Percentiles rank a stretch among this genome's conserved stretches.
Evolutionary conservation across 2,888 invertebrate genomes (phyloP).

Genomic region (Drosophila prostipennis): DNA sequence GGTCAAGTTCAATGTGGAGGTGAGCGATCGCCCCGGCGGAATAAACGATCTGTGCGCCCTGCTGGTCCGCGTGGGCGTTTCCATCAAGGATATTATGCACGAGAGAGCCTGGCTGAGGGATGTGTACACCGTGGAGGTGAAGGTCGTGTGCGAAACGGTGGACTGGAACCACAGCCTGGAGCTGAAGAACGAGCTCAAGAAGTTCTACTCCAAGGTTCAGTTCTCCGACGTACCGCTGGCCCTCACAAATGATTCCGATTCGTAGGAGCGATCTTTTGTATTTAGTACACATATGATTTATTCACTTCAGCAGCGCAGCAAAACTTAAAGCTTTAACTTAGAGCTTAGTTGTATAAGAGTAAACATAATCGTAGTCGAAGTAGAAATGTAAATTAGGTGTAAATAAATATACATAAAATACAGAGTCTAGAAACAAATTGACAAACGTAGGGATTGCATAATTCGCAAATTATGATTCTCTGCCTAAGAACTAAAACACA

Average conservation of each 20-base stretch:
- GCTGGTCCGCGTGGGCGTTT: constrained; percentile 91
- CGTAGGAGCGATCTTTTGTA: constrained; percentile 6
- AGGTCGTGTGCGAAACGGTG: constrained; percentile 95
- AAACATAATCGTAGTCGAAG: constrained; percentile 49
- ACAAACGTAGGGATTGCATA: constrained; percentile 47
- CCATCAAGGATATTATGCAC: constrained; percentile 97
- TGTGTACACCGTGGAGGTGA: constrained; percentile 92
- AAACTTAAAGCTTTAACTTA: constrained; percentile 60
- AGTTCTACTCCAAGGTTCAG: constrained; percentile 86
- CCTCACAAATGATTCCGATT: constrained; percentile 50
- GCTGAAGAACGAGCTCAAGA: constrained; percentile 86
- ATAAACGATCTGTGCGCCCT: constrained; percentile 93
- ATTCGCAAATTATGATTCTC: constrained; percentile 43
- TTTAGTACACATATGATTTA: constrained; percentile 44
- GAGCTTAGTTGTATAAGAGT: constrained; percentile 44
- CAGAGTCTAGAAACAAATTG: constrained; percentile 42
- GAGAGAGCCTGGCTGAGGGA: constrained; percentile 98
- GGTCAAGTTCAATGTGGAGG: constrained; percentile 90
- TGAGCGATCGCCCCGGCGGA: constrained; percentile 93
- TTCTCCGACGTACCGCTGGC: constrained; percentile 85
- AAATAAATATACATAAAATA: constrained; percentile 70
- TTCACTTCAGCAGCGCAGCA: constrained; percentile 56
- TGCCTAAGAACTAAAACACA: constrained; percentile 45
- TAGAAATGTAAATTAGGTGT: constrained; percentile 66
- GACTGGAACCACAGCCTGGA: constrained; percentile 91